These are phyloP conservation scores for Picus viridis DNA, from an alignment of 2,797 vertebrate genomes.

Conservation along the genomic window DNA sequence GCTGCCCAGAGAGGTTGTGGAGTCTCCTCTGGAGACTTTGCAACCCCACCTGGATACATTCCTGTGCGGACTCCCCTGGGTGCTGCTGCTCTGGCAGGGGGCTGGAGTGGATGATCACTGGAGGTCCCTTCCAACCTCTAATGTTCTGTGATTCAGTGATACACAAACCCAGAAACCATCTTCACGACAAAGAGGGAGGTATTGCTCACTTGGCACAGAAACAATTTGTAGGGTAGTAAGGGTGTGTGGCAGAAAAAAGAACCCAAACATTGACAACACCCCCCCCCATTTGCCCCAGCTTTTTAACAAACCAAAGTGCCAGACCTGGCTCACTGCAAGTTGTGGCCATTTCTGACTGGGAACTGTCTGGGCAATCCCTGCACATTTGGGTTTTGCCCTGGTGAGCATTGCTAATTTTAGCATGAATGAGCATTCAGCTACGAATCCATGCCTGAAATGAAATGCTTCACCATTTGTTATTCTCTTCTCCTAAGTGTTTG, in stretches of 20 bases:
- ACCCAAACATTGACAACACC: no score
- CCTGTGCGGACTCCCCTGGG: no score
- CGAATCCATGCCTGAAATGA: constrained; percentile 32
- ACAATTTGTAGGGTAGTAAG: neutral
- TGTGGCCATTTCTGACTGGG: neutral
- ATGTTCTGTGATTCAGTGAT: neutral
- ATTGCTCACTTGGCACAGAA: neutral
- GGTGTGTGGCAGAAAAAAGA: neutral
- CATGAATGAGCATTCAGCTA: neutral
- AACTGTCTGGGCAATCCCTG: neutral
- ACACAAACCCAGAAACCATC: neutral
- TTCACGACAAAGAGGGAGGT: neutral
- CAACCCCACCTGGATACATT: no score
- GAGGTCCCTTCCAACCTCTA: no score
- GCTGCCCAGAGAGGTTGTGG: no score
- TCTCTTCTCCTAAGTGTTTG: constrained; percentile 2
- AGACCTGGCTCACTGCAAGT: neutral
- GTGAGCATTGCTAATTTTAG: constrained; percentile 11
- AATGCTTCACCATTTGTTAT: constrained; percentile 20
- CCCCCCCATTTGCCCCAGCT: neutral
- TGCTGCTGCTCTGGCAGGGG: no score
- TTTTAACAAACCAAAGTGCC: neutral
- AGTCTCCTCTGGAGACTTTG: no score
- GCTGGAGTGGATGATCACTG: no score
- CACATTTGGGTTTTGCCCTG: neutral